These are phyloP conservation scores for Leuciscus waleckii DNA, from an alignment of 2,797 vertebrate genomes.

Conservation along the genomic window DNA sequence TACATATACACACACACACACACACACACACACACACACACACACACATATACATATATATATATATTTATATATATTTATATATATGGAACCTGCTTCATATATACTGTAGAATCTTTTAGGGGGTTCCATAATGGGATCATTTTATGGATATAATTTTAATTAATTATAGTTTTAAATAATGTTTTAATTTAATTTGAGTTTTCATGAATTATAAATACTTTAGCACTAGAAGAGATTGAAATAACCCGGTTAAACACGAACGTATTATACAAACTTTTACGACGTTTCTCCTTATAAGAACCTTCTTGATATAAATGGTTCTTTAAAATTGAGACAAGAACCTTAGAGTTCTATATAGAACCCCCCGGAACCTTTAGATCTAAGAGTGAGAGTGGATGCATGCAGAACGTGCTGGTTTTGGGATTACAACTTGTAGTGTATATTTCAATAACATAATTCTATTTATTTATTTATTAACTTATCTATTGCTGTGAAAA, in stretches of 20 bases:
- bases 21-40: no score
- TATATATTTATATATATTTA: no score
- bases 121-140: neutral
- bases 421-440: neutral
- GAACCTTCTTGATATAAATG: neutral
- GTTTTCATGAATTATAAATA: neutral
- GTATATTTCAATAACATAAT: no score
- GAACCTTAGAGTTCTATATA: neutral
- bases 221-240: neutral
- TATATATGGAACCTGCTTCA: no score
- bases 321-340: neutral
- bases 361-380: neutral
- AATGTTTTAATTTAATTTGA: neutral
- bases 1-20: no score
- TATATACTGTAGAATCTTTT: no score
- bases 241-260: neutral
- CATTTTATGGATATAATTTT: neutral
- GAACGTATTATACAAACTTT: neutral
- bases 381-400: neutral
- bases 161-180: neutral
- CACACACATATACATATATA: accelerated
- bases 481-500: no score
- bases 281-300: neutral
- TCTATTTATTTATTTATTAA: no score
- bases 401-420: neutral